Evolutionary conservation across 2,113 vertebrate species (phyloP), one percentile per base, ranked within the genome.

Genomic region (Haemorhous mexicanus): DNA sequence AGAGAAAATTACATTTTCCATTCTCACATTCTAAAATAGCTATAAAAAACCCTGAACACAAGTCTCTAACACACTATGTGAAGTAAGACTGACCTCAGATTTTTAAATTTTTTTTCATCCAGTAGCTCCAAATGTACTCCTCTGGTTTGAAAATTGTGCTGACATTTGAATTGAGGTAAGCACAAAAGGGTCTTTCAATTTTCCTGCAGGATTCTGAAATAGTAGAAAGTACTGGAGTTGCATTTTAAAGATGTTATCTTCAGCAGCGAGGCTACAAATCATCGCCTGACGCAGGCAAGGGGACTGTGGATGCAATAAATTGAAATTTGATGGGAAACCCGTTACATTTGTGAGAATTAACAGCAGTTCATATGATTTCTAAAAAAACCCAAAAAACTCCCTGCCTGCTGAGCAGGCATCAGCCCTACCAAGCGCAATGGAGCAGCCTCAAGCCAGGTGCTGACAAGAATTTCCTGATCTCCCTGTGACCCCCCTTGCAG

Each of bases 351-450:
- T 87, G 41, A 58, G 53, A 89, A 82, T 46, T 83, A 87, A 37
- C 41, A 66, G 41, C 39, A 79, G 43, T 37, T 46, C 32, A 22
- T 63, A 30, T n/a, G 63, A 64, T 68, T 92, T 68, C 24, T 28
- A 43, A 49, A 68, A 49, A 80, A 16, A 43, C 15, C 41, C 41
- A 43, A 43, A 43, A 43, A 43, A 43, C 41, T 43, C 41, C n/a
- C 61, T 62, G 39, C 43, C 74, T 63, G 53, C 37, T 79, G 59
- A 83, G 72, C 24, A 33, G 35, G 19, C 76, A 58, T 30, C 15
- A 74, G 30, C 43, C 66, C n/a, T 0, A 0, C 55, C 68, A 89
- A 84, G 46, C 0, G 0, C 0, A 0, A 17, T 41, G 8, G 28
- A 81, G 44, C 53, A 32, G 47, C 70, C 28, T 49, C 39, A 58